Conservation (phyloP, 2,113 vertebrate genomes). For the Todiramphus chloris region DNA sequence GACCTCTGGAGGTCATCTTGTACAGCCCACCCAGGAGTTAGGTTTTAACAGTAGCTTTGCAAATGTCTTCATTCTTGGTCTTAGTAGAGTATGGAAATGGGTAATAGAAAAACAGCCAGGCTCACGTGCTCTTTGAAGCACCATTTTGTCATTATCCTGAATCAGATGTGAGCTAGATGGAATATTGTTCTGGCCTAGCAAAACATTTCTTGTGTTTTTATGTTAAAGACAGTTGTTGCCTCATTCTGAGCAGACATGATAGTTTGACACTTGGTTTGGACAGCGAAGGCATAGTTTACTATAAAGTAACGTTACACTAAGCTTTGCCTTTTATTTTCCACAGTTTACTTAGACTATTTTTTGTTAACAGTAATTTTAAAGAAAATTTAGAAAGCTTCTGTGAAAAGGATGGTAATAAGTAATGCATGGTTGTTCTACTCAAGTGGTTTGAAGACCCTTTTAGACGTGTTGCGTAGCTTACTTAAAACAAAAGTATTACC, state of each 20-base stretch:
- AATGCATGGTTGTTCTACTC: neutral
- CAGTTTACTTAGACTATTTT: neutral
- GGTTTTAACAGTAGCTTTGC: neutral
- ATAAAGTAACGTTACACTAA: neutral
- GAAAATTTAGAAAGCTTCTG: neutral
- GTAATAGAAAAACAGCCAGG: neutral
- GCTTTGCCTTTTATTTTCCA: neutral
- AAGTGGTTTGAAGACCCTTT: neutral
- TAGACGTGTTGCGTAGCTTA: neutral
- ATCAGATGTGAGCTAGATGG: neutral
- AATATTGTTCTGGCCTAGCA: neutral
- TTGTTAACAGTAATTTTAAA: neutral
- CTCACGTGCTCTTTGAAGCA: neutral
- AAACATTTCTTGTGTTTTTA: neutral
- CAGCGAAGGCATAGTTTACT: neutral
- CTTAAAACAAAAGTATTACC: neutral
- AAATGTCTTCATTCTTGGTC: neutral
- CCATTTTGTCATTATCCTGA: accelerated
- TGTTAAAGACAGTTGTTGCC: neutral
- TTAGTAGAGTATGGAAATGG: too few species aligned
- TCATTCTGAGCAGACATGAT: neutral
- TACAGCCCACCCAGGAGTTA: neutral
- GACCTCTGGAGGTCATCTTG: neutral
- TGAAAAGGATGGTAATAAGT: neutral
- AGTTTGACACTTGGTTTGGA: neutral